Percentiles rank a stretch among this genome's conserved stretches.
Conservation (phyloP, 2,113 vertebrate genomes). For the Plestiodon gilberti region DNA sequence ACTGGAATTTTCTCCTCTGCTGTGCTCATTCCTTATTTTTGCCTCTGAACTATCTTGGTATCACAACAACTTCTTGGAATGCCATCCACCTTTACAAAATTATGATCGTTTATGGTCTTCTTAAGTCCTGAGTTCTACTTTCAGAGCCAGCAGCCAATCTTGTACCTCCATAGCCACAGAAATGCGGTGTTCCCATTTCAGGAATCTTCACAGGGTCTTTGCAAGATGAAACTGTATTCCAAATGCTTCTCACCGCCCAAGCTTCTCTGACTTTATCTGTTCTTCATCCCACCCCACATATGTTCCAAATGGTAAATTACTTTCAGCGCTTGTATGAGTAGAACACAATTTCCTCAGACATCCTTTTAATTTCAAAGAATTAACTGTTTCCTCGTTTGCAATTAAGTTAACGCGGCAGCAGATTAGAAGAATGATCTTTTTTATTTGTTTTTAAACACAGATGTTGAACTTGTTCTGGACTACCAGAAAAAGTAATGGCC, state of each 20-base stretch:
- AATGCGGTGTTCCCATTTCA: neutral
- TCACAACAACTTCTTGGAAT: neutral
- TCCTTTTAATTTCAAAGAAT: neutral
- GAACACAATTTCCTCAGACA: neutral
- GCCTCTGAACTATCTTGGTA: neutral
- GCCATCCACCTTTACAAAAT: neutral
- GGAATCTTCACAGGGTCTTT: neutral
- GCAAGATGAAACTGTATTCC: neutral
- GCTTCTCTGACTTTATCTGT: constrained; percentile 20
- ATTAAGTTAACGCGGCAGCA: neutral
- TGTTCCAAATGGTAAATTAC: constrained; percentile 19
- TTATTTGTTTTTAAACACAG: neutral
- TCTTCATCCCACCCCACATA: constrained; percentile 21
- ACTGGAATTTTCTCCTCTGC: neutral
- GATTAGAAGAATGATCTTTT: neutral
- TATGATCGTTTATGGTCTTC: neutral
- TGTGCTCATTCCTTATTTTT: neutral
- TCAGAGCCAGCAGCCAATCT: neutral
- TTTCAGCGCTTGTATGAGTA: neutral
- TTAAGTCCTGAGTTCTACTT: neutral
- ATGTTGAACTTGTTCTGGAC: neutral
- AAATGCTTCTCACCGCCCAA: neutral
- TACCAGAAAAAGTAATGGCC: neutral
- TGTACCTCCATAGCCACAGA: neutral
- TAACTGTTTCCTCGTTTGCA: neutral